These are phyloP conservation scores for Mustelus asterias DNA, from an alignment of 2,113 vertebrate genomes.

Conservation along the genomic window DNA sequence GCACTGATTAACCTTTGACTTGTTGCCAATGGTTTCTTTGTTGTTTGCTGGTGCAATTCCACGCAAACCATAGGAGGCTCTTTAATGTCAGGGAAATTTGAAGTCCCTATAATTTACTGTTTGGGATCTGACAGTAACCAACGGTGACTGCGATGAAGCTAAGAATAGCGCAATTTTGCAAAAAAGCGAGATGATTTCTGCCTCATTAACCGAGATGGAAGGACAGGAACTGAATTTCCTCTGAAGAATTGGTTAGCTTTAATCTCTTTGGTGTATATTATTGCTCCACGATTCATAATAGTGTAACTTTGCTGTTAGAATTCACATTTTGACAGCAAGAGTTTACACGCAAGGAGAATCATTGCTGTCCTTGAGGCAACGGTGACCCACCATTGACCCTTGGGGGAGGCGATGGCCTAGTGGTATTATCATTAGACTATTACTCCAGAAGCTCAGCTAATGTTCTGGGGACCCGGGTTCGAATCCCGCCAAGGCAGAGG, in stretches of 20 bases:
- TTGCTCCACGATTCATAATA: not conserved
- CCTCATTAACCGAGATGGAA: not conserved
- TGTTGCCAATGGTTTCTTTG: not conserved
- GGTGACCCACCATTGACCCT: not conserved
- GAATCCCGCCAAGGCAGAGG: too few relatives aligned
- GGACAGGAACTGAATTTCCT: not conserved
- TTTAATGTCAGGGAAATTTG: not conserved
- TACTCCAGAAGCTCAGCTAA: too few relatives aligned
- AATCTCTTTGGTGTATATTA: not conserved
- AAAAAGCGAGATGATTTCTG: not conserved
- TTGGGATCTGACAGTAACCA: not conserved
- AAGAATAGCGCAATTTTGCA: conserved; percentile 14
- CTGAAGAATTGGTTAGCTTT: not conserved
- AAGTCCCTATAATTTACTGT: conserved; percentile 7
- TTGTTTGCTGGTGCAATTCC: not conserved
- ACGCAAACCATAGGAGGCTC: not conserved
- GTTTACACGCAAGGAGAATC: not conserved
- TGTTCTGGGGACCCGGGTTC: too few relatives aligned
- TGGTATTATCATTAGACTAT: too few relatives aligned
- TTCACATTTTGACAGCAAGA: not conserved
- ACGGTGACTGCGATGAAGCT: not conserved
- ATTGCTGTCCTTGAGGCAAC: not conserved
- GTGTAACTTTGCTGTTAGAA: not conserved
- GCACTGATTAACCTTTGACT: not conserved
- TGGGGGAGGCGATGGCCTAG: not conserved